Evolutionary conservation across 23 tunicate genomes (phyloP), one percentile per base, ranked within the genome.

Genomic region (Clavelina lepadiformis): DNA sequence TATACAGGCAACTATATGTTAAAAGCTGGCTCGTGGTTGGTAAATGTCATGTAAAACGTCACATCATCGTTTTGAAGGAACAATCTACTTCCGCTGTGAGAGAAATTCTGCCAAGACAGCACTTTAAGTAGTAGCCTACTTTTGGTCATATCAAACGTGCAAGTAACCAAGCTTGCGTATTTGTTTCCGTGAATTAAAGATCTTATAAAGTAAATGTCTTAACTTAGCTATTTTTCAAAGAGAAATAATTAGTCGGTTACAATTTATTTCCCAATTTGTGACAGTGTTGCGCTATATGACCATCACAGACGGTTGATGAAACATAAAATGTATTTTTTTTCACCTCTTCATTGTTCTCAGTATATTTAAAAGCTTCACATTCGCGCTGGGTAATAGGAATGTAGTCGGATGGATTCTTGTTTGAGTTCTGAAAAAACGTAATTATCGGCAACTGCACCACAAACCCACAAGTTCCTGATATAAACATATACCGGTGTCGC

Each of bases 371-470:
- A 3, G 63, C 44, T 46, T 79, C 94, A 52, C 98, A 93, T 59
- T 73, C 82, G 38, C 51, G 83, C 34, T 93, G 52, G 11, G 79
- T 83, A 21, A 93, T 85, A 0, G 98, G 98, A 45, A 93, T 79
- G 35, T 63, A 80, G 33, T 57, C 28, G n/a, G 56, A 31, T 1
- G 74, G 74, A 24, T 67, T 55, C 26, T 56, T 55, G 44, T 51
- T 29, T 6, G 49, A 51, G 31, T 73, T 51, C 78, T 73, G 21
- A 37, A 63, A 63, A 8, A 4, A 35, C 6, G 22, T 6, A 53
- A 15, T 18, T 53, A n/a, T 53, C n/a, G 23, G 6, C 59, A 6
- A 53, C 22, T 53, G 59, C 22, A 53, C 7, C 25, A 11, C 6
- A 13, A 11, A 6, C 7, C 18, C 18, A 53, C 22, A 53, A 41